Base-by-base conservation (phyloP, 2,797 vertebrate species). In the Diceros bicornis region DNA sequence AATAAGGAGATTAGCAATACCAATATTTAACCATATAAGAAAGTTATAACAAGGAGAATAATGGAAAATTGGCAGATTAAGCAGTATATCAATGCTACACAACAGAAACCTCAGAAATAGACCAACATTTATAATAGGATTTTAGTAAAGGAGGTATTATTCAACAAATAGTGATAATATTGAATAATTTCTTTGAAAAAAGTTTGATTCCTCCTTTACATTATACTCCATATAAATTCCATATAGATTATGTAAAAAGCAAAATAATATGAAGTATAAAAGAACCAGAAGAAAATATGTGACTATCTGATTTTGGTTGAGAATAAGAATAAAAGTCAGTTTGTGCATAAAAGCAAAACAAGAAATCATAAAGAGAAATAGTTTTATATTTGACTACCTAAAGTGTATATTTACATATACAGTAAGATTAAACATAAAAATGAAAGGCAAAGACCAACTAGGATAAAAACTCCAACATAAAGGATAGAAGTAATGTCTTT, bases 41-140 rank as follows among this genome's bases (percentile, higher is more conserved):
- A 96, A 89, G 50, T 57, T 64, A 34, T 50, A 94, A 69, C 41
- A 69, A 69, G 47, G 85, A 16, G 47, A 85, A 89, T 91, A 87
- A 96, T 87, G 41, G 34, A 91, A 74, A 91, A 59, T 2, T 92
- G 90, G 75, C 32, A 93, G 34, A 85, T 88, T 96, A 91, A 96
- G 32, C 32, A 96, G 37, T 50, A 50, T 25, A 69, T 47, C 44
- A 66, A 25, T 68, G 20, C 6, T 84, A 41, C 27, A 44, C 27
- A 68, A 89, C 41, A 74, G 44, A 90, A 88, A 88, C 52, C 41
- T 92, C 50, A 96, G 75, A 93, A 74, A 85, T 9, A 91, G 25
- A 32, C 4, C 5, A 71, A 32, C 2, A 59, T 61, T 89, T 25
- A 71, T 50, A 83, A 81, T 44, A 78, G 7, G 20, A 84, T 37